Conservation (phyloP, 2,113 vertebrate species). For the Mormoops blainvillei region DNA sequence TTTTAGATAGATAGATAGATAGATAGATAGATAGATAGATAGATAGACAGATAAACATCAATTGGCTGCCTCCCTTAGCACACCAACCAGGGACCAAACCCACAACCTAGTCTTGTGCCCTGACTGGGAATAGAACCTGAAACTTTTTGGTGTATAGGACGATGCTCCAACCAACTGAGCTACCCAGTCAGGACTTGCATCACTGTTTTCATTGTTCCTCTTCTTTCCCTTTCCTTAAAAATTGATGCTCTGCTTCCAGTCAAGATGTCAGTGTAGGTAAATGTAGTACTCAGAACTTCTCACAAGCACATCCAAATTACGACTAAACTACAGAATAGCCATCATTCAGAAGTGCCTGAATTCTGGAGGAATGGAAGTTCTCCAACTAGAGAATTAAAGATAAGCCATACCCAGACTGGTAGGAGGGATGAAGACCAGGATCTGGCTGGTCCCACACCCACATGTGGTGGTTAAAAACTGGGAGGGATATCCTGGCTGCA, state of each 20-base stretch:
- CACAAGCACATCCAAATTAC: neutral
- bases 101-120: no score
- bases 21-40: no score
- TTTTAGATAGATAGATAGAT: no score
- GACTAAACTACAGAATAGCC: neutral
- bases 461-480: neutral
- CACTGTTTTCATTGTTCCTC: neutral
- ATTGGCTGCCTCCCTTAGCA: no score
- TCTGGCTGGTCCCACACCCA: neutral
- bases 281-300: no score
- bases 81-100: no score
- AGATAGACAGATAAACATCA: no score
- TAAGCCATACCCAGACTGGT: neutral
- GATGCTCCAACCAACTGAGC: no score
- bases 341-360: neutral
- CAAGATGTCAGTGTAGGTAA: neutral
- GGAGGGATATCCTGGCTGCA: neutral
- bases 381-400: neutral
- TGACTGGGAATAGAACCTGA: no score
- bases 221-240: neutral
- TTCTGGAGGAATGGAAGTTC: neutral
- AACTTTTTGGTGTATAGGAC: no score
- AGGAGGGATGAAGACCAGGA: neutral
- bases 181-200: no score
- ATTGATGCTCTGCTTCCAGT: neutral